Evolutionary conservation across 2,113 vertebrate species (phyloP).

Genomic region (Dolichotis patagonum): DNA sequence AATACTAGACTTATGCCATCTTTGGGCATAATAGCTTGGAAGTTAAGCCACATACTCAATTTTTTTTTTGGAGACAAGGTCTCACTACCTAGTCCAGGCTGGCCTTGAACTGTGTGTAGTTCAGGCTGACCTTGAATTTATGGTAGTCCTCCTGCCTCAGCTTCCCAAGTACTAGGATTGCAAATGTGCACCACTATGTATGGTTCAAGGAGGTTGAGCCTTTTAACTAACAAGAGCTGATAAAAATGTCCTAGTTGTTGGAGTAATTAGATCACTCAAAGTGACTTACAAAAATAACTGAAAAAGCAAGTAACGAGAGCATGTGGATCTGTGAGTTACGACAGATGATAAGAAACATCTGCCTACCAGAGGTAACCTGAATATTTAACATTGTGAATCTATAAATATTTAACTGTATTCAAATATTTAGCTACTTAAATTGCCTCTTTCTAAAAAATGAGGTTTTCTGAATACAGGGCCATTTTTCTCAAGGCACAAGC

Average conservation of each 20-base stretch:
- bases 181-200: neutral
- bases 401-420: constrained; percentile 80
- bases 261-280: constrained; percentile 70
- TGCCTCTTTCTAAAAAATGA: constrained; percentile 67
- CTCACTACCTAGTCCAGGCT: neutral
- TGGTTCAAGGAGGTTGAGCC: neutral
- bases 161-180: neutral
- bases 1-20: neutral
- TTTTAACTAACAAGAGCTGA: constrained; percentile 59
- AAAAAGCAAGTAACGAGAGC: constrained; percentile 65
- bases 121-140: neutral
- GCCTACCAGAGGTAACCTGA: constrained; percentile 75
- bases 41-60: neutral
- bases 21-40: neutral
- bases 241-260: constrained; percentile 51
- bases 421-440: constrained; percentile 80
- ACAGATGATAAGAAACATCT: constrained; percentile 61
- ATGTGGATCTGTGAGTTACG: constrained; percentile 21
- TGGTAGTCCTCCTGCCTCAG: neutral
- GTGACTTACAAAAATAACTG: constrained; percentile 57
- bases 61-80: neutral
- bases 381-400: constrained; percentile 77
- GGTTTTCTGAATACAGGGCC: constrained; percentile 35
- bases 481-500: constrained; percentile 69
- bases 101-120: neutral